These are phyloP conservation scores for Meteorus sp. DNA, from an alignment of 1,140 invertebrate species.

Conservation along the genomic window DNA sequence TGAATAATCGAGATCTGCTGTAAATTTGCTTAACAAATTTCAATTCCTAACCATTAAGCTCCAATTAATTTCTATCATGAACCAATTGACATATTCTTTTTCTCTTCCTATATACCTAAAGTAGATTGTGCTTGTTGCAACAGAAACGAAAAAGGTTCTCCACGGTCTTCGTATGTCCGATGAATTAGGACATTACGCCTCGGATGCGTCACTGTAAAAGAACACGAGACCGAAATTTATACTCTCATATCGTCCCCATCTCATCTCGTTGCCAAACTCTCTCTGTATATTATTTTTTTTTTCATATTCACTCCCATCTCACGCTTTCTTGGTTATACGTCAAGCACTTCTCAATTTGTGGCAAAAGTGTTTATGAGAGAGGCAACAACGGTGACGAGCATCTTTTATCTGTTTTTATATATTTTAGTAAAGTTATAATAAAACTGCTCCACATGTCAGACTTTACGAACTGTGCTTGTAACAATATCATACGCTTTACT, in stretches of 20 bases:
- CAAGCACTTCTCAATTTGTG: conserved; percentile 9
- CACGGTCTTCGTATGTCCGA: conserved; percentile 39
- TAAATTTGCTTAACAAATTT: background rate
- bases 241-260: conserved; percentile 31
- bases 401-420: conserved; percentile 38
- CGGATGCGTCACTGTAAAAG: conserved; percentile 54
- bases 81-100: background rate
- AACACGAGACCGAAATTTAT: conserved; percentile 47
- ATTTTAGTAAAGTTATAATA: no score
- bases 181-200: conserved; percentile 46
- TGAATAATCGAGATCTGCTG: background rate
- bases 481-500: conserved; percentile 36
- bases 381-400: conserved; percentile 36
- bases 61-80: background rate
- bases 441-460: no score
- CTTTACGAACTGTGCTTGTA: conserved; percentile 55
- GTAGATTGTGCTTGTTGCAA: conserved; percentile 53
- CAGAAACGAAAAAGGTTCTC: conserved; percentile 36
- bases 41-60: background rate
- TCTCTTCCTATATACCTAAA: background rate
- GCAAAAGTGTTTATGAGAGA: conserved; percentile 21
- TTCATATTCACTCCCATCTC: conserved; percentile 5
- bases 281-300: conserved; percentile 16
- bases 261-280: no score
- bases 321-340: conserved; percentile 3